A percentile compares a stretch with the other conserved stretches of the same genome.
These are phyloP conservation scores for Xiphorhynchus erythropygius DNA, from an alignment of 2,797 vertebrate genomes.

Conservation along the genomic window DNA sequence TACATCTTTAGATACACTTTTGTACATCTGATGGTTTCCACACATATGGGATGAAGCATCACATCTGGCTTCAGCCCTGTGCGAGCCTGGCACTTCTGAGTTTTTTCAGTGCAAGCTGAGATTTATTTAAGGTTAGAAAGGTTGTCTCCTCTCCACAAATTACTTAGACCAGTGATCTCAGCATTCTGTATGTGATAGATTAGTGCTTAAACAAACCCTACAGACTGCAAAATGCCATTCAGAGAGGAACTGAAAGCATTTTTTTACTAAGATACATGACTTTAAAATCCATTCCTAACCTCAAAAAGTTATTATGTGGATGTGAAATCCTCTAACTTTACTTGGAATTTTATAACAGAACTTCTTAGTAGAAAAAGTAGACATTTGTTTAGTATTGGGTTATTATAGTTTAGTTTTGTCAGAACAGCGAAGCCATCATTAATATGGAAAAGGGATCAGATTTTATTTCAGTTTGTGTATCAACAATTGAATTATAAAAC, in stretches of 20 bases:
- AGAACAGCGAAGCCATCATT: not conserved
- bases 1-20: not conserved
- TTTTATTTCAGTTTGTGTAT: not conserved
- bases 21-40: not conserved
- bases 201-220: conserved; percentile 32
- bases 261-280: not conserved
- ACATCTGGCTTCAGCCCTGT: not conserved
- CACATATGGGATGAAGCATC: not conserved
- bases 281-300: not conserved
- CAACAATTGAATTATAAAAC: not conserved
- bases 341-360: not conserved
- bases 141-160: not conserved
- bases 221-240: not conserved
- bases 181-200: not conserved
- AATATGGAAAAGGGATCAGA: not conserved
- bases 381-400: not conserved
- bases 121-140: not conserved
- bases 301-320: not conserved
- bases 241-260: not conserved
- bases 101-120: not conserved
- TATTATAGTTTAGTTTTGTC: not conserved
- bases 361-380: not conserved
- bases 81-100: not conserved
- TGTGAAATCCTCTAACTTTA: not conserved
- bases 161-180: not conserved